These are phyloP conservation scores for Menidia menidia DNA, from an alignment of 2,797 vertebrate genomes.

Conservation along the genomic window DNA sequence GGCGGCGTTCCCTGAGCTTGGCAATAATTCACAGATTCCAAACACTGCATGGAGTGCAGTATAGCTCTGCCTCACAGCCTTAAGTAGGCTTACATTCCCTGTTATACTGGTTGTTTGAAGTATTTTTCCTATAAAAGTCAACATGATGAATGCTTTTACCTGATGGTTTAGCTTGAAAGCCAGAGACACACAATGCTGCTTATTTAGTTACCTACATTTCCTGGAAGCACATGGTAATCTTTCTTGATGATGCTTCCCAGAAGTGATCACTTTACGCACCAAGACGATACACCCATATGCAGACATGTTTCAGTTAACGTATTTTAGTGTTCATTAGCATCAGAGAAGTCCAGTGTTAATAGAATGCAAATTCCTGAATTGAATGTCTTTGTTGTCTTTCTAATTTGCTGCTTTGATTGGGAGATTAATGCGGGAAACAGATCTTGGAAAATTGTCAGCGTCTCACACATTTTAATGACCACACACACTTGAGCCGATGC, in stretches of 20 bases:
- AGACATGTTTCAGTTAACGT: not conserved
- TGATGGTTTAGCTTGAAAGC: not conserved
- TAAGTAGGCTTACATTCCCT: conserved; percentile 8
- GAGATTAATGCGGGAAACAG: conserved; percentile 10
- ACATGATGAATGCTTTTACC: not conserved
- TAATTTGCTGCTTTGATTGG: conserved; percentile 9
- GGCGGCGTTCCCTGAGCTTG: conserved; percentile 53
- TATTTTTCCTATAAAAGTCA: conserved; percentile 13
- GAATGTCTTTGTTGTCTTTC: conserved; percentile 10
- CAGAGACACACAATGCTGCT: not conserved
- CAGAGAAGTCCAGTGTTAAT: conserved; percentile 11
- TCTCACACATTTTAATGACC: conserved; percentile 7
- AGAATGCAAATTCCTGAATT: conserved; percentile 25
- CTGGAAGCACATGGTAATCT: not conserved
- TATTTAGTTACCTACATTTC: not conserved
- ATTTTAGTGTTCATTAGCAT: conserved; percentile 1
- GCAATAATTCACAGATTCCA: conserved; percentile 40
- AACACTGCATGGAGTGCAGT: conserved; percentile 31
- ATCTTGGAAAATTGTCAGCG: conserved; percentile 11
- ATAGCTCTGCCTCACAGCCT: conserved; percentile 2
- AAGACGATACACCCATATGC: conserved; percentile 10
- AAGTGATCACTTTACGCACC: not conserved
- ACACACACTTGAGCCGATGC: conserved; percentile 3
- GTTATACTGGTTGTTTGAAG: not conserved
- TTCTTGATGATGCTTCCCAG: conserved; percentile 20